Evolutionary conservation across 2,113 vertebrate genomes (phyloP).

Genomic region (Circaetus cinerascens): DNA sequence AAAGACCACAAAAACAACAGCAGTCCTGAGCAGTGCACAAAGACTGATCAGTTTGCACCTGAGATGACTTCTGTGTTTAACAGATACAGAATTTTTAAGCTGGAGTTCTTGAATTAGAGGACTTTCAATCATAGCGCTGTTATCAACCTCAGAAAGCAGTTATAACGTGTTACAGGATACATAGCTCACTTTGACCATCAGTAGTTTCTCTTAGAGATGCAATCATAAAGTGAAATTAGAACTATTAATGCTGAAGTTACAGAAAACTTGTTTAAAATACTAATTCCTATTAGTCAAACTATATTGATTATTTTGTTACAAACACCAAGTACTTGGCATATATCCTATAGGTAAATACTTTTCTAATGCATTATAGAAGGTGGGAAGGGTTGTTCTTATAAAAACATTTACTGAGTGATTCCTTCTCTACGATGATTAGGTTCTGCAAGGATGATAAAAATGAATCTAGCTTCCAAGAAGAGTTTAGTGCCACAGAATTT

Average conservation of each 20-base stretch:
- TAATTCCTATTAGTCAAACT: neutral
- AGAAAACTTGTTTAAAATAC: neutral
- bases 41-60: neutral
- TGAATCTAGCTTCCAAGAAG: neutral
- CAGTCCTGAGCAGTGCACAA: neutral
- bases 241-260: neutral
- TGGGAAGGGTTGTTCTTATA: neutral
- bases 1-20: neutral
- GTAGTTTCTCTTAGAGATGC: neutral
- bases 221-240: neutral
- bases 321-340: neutral
- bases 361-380: neutral
- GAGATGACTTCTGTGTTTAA: neutral
- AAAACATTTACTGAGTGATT: neutral
- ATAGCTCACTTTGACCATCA: neutral
- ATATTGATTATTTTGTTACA: neutral
- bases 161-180: neutral
- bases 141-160: neutral
- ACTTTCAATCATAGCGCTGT: neutral
- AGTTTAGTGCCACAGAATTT: neutral
- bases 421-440: neutral
- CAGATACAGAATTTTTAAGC: neutral
- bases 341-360: neutral
- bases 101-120: neutral
- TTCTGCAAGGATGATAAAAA: neutral